These are phyloP conservation scores for Hydropsyche tenuis DNA, from an alignment of 1,140 invertebrate genomes.

Conservation along the genomic window DNA sequence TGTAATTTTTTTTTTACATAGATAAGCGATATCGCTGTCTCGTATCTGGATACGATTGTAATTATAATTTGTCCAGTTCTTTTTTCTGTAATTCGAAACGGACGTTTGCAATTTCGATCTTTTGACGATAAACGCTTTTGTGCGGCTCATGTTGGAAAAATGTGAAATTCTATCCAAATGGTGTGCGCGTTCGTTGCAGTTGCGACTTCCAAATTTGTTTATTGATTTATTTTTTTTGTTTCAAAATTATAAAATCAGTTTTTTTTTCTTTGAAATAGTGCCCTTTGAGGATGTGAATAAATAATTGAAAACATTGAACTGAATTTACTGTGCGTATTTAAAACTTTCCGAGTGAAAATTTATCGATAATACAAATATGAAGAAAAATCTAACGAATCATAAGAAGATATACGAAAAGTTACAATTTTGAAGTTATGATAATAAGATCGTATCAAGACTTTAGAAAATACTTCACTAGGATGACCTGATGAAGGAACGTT, in stretches of 20 bases:
- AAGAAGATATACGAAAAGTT: conserved; percentile 8
- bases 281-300: conserved; percentile 25
- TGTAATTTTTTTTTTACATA: no score
- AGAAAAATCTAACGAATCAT: conserved; percentile 8
- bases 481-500: conserved; percentile 36
- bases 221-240: background rate
- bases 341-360: background rate
- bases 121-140: no score
- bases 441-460: background rate
- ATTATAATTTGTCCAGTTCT: no score
- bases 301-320: conserved; percentile 19
- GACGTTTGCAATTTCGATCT: no score
- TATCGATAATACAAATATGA: conserved; percentile 20
- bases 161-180: no score
- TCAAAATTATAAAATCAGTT: conserved; percentile 1
- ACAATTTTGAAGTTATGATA: conserved; percentile 18
- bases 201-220: no score
- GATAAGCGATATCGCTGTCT: no score
- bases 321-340: conserved; percentile 7
- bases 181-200: no score
- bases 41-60: no score
- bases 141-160: no score
- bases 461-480: conserved; percentile 21
- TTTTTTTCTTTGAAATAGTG: conserved; percentile 9
- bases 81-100: no score